Base-by-base conservation (phyloP, 2,113 vertebrate species). In the Rhabdornis inornatus region DNA sequence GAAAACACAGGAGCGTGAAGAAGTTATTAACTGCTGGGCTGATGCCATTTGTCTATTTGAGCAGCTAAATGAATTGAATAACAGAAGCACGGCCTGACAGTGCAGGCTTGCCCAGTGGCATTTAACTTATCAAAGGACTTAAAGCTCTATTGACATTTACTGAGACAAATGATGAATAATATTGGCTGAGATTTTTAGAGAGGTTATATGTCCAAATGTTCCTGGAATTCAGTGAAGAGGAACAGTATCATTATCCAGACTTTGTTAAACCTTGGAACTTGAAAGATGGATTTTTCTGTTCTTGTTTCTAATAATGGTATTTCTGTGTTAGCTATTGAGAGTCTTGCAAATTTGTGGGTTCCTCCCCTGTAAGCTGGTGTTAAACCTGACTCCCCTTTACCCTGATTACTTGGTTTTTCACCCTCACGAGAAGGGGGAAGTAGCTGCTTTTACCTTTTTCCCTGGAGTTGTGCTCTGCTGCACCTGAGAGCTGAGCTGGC, bases 21-120 rank as follows among this genome's bases (percentile, higher is more conserved):
- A 91, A 95, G 91, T 96, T 66, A 96, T 95, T 94, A 96, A 97
- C 89, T 92, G 83, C 91, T 94, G 82, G 57, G 63, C 89, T 85
- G 91, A 89, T 87, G 91, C 95, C 94, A 93, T 97, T 96, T 97
- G 87, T 96, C 94, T 92, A 2, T 94, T 95, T 97, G 93, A 96
- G 90, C 88, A 96, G 78, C 86, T 90, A 96, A 96, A 96, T 95
- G 93, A 94, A 87, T 89, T 90, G 93, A 94, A 50, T 86, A 94
- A 66, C 76, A 92, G 86, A 83, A 87, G 89, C 60, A 28, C 10
- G 10, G 74, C 64, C 86, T 76, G 80, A 90, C 0, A 1, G 66
- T 59, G 81, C 63, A 44, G 90, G 35, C 80, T 57, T 94, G 79
- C 91, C 79, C 94, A 95, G 85, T 94, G 90, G 78, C 92, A 97